Base-by-base conservation (phyloP, 2,113 vertebrate species). In the Lates calcarifer region DNA sequence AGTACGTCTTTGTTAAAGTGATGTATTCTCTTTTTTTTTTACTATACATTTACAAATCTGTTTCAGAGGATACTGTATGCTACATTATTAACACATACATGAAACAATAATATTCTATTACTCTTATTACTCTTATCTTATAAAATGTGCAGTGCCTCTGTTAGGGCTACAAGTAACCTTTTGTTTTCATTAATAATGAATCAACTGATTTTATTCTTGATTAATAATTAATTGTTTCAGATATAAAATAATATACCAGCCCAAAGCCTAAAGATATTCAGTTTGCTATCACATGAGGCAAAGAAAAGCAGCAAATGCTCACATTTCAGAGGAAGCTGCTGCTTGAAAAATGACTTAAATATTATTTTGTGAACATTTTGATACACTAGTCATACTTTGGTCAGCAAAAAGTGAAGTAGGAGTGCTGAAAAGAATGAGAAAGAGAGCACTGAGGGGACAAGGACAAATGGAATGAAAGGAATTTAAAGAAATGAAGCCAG, bases 391-490 rank as follows among this genome's bases (percentile, higher is more conserved):
- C 41, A 41, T n/a, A 26, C 49, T 69, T 37, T 26, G 55, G 18
- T 57, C 24, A 9, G 15, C 17, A 55, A 53, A 31, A 51, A 69
- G 14, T 61, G 56, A 57, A 31, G 1, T 3, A 24, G 11, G 4
- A 60, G 74, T 26, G 49, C 33, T 33, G 33, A 66, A 60, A 64
- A 24, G n/a, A 29, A 62, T 47, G 26, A 65, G 26, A 58, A 61
- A 45, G 35, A 57, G 39, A 60, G 18, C 5, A 5, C 13, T n/a
- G 17, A 33, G 15, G 33, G 20, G 53, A 15, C 20, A 53, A 61
- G 68, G 62, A 67, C 24, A 60, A 65, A 63, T 14, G 7, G 15
- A 49, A 29, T 66, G 5, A 66, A 80, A 75, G 37, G 37, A 43
- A 68, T 79, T 62, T 62, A 28, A 68, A 57, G 28, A 66, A 74